Conservation (phyloP, 2,888 invertebrate species). For the Lobophora halterata region DNA sequence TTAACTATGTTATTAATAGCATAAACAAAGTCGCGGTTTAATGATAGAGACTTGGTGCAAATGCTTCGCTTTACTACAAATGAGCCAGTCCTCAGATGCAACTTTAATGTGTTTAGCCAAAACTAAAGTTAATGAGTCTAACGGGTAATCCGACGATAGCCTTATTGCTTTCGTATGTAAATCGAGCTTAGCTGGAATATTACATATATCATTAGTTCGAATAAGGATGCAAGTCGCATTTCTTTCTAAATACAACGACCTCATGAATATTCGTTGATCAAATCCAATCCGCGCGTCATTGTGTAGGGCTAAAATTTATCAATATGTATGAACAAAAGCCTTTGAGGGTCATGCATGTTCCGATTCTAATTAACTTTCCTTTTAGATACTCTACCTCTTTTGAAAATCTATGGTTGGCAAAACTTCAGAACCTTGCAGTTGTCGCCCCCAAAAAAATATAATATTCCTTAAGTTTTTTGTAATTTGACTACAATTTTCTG, state of each 20-base stretch:
- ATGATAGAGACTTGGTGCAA: too few relatives aligned
- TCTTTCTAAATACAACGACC: conserved; percentile 13
- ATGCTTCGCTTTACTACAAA: too few relatives aligned
- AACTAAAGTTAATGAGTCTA: conserved; percentile 1
- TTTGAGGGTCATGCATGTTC: conserved; percentile 6
- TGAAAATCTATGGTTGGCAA: too few relatives aligned
- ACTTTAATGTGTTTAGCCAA: conserved; percentile 1
- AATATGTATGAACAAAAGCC: conserved; percentile 10
- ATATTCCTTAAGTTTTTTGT: too few relatives aligned
- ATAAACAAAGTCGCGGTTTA: too few relatives aligned
- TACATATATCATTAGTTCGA: conserved; percentile 13
- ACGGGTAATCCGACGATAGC: conserved; percentile 9
- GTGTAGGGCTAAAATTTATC: conserved; percentile 7
- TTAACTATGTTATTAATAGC: too few relatives aligned
- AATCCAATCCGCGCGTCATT: conserved; percentile 8
- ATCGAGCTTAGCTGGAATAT: conserved; percentile 4
- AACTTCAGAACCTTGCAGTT: too few relatives aligned
- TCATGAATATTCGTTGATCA: conserved; percentile 21
- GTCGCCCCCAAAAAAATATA: too few relatives aligned
- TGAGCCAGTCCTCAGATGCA: too few relatives aligned
- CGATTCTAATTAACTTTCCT: conserved; percentile 7
- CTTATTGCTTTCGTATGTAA: conserved; percentile 9
- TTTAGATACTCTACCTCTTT: too few relatives aligned
- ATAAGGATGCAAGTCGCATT: conserved; percentile 21
- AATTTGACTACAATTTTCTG: too few relatives aligned